Evolutionary conservation across 2,113 vertebrate genomes (phyloP).

Genomic region (Siniperca knerii): DNA sequence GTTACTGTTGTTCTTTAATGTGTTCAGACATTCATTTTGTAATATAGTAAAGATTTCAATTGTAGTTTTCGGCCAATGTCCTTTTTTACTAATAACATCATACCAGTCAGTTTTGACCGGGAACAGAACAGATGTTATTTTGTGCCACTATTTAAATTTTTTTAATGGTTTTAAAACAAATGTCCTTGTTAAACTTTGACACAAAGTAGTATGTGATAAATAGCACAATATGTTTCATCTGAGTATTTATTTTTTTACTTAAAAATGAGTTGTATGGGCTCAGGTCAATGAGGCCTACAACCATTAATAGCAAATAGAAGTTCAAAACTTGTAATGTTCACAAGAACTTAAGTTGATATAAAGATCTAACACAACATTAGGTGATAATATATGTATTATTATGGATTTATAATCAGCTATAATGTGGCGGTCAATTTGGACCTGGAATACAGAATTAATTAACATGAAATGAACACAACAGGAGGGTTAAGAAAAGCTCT

Average conservation of each 20-base stretch:
- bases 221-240: background rate
- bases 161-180: too few species aligned
- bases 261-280: background rate
- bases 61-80: too few species aligned
- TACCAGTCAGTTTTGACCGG: too few species aligned
- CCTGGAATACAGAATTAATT: background rate
- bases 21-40: too few species aligned
- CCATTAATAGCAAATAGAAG: background rate
- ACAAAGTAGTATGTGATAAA: too few species aligned
- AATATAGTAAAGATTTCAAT: too few species aligned
- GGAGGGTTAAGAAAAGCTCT: background rate
- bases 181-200: too few species aligned
- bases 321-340: background rate
- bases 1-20: too few species aligned
- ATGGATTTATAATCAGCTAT: background rate
- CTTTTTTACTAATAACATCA: too few species aligned
- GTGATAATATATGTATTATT: background rate
- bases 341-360: background rate
- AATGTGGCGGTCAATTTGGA: background rate
- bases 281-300: background rate
- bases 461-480: background rate
- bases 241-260: background rate
- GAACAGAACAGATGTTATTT: too few species aligned
- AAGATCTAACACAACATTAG: background rate
- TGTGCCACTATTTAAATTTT: too few species aligned